Evolutionary conservation across 2,113 vertebrate genomes (phyloP), one percentile per base, ranked within the genome.

Genomic region (Heteronetta atricapilla): DNA sequence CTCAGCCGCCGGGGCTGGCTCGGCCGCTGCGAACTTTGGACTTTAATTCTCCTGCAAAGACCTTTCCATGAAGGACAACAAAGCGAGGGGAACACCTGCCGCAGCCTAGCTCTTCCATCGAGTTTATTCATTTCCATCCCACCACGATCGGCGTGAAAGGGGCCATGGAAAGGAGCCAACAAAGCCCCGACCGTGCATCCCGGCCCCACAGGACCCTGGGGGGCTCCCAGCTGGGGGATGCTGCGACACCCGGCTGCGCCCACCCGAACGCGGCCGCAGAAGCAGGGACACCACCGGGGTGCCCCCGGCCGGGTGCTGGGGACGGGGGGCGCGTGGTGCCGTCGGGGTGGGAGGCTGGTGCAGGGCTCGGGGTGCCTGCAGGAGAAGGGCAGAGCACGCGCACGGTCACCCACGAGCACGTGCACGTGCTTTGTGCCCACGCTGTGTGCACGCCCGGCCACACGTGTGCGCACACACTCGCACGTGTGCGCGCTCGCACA

Each of bases 381-480:
- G 46, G 46, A 48, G 21, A 31, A 8, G 2, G 19, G 21, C 5
- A 2, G 50, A 40, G 33, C 0, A 0, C 23, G 12, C 26, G 0
- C 7, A 11, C 1, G 7, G 68, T 28, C 20, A 11, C 50, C 14
- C 3, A 1, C 4, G 46, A 46, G 44, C 44, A 46, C 44, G 8
- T 46, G 44, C 44, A 38, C 38, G 38, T 38, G 38, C 38, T 38
- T 38, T 10, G 36, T 38, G 36, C 36, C 7, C 36, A 38, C 36
- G 36, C 36, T 7, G 7, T 1, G 7, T 0, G 5, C 40, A 22
- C 29, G 13, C 4, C 2, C 21, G 1, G 8, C 31, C 42, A 44
- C 7, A 44, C 40, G 40, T 40, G 40, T 46, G 44, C 79, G 20
- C n/a, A 1, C 31, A 1, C 52, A 0, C 34, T 19, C 18, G 34